Evolutionary conservation across 2,797 vertebrate genomes (phyloP).

Genomic region (Gallirallus australis): DNA sequence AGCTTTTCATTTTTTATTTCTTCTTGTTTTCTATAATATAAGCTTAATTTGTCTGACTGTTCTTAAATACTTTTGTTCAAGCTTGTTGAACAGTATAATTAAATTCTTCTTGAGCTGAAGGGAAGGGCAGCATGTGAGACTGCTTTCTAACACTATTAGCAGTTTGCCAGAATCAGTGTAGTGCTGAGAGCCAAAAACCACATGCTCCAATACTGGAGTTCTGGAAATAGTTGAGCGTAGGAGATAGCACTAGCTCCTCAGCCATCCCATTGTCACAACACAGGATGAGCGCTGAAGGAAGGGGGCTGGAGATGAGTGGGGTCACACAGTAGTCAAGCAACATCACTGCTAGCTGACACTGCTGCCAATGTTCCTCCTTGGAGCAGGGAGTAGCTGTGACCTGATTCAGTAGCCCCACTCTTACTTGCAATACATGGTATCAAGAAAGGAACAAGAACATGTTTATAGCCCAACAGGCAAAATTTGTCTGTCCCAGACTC

Average conservation of each 20-base stretch:
- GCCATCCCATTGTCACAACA: not conserved
- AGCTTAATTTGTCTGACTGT: not conserved
- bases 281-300: not conserved
- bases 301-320: not conserved
- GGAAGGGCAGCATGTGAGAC: not conserved
- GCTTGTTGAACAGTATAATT: not conserved
- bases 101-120: not conserved
- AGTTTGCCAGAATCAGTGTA: not conserved
- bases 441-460: not conserved
- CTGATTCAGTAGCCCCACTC: not conserved
- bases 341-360: not conserved
- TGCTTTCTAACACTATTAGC: not conserved
- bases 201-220: not conserved
- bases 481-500: not conserved
- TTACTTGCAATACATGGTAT: not conserved
- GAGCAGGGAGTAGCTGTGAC: not conserved
- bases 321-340: not conserved
- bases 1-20: not conserved
- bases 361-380: not conserved
- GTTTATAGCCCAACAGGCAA: not conserved
- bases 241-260: not conserved
- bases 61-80: not conserved
- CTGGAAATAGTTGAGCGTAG: not conserved
- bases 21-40: not conserved
- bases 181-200: not conserved